Conservation (phyloP, 2,113 vertebrate genomes). For the Carettochelys insculpta region DNA sequence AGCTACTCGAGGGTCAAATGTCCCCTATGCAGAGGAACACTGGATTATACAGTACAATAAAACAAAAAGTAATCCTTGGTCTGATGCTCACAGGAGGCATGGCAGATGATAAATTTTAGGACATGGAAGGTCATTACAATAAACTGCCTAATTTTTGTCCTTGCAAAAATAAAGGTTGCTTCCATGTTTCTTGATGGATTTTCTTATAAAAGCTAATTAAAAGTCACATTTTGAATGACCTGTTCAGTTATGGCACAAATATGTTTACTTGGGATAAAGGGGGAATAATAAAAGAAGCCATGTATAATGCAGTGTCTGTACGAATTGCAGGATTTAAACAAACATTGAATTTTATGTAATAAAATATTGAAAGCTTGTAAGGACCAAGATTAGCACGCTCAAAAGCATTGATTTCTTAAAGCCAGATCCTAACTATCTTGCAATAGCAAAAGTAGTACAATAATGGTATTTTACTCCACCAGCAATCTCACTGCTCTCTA, state of each 20-base stretch:
- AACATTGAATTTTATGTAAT: not conserved
- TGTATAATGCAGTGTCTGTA: not conserved
- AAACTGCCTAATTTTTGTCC: not conserved
- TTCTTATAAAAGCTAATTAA: conserved; percentile 25
- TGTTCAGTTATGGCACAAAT: not conserved
- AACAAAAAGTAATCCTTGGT: not conserved
- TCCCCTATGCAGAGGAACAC: rapidly evolving
- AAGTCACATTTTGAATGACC: not conserved
- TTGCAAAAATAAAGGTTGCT: conserved; percentile 5
- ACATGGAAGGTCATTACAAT: not conserved
- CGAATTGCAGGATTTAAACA: not conserved
- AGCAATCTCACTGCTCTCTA: not conserved
- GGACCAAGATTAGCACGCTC: not conserved
- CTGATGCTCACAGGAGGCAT: not conserved
- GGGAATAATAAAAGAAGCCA: not conserved
- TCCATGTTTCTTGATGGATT: conserved; percentile 4
- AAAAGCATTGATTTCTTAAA: rapidly evolving
- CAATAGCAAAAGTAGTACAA: not conserved
- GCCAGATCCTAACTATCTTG: rapidly evolving
- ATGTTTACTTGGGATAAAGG: not conserved
- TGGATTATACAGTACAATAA: not conserved
- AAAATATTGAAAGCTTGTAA: not conserved
- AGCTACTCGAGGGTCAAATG: not conserved
- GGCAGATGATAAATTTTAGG: not conserved
- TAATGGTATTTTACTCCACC: not conserved